A percentile compares a stretch with the other conserved stretches of the same genome.
Evolutionary conservation across 2,797 vertebrate species (phyloP).

Genomic region (Spheniscus humboldti): DNA sequence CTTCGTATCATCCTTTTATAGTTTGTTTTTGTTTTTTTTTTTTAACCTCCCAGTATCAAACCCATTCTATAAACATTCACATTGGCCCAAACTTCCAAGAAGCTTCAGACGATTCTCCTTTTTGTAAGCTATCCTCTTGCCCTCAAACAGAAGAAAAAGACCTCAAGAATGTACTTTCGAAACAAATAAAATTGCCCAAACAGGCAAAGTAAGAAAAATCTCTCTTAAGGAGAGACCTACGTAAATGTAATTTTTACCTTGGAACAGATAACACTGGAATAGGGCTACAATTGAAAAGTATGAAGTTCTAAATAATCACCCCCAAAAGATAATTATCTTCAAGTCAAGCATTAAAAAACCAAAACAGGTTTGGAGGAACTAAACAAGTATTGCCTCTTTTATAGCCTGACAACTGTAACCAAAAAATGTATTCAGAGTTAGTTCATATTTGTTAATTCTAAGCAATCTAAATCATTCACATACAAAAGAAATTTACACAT

Average conservation of each 20-base stretch:
- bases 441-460: not conserved
- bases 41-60: not conserved
- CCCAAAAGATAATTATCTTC: not conserved
- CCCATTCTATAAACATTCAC: not conserved
- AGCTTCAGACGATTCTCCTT: not conserved
- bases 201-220: not conserved
- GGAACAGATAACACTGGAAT: not conserved
- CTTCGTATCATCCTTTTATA: not conserved
- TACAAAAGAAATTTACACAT: not conserved
- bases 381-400: not conserved
- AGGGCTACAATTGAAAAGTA: not conserved
- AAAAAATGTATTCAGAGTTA: not conserved
- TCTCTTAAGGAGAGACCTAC: not conserved
- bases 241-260: not conserved
- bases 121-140: not conserved
- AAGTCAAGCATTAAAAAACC: not conserved
- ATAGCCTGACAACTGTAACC: not conserved
- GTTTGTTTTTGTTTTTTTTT: too few relatives aligned
- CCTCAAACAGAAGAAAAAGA: not conserved
- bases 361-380: not conserved
- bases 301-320: not conserved
- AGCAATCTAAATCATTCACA: not conserved
- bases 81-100: not conserved
- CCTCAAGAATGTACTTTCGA: not conserved
- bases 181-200: not conserved